A percentile compares a stretch with the other conserved stretches of the same genome.
phyloP scores from a whole-genome alignment of 2,797 vertebrate genomes.

The Rhinophrynus dorsalis region DNA sequence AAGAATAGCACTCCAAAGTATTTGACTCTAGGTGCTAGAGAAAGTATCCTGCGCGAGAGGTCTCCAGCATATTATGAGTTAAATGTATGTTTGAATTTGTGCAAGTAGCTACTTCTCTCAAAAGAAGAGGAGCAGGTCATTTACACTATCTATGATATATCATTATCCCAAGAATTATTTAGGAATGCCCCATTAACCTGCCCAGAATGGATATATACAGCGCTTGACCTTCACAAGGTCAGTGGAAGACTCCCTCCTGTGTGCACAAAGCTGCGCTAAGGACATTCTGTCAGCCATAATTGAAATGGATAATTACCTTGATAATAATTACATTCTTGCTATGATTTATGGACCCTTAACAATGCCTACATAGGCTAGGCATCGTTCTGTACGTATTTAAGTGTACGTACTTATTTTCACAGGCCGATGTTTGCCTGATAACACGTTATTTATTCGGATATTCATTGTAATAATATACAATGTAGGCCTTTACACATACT shows the following conservation, averaged over 20 bases:
- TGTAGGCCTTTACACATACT: too few species aligned
- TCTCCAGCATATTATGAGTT: too few species aligned
- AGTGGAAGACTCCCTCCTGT: neutral
- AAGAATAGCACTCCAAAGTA: too few species aligned
- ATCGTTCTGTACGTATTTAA: neutral
- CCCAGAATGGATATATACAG: neutral
- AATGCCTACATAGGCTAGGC: neutral
- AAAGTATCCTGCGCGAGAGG: too few species aligned
- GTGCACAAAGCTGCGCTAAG: neutral
- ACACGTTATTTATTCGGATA: neutral
- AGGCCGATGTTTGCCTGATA: neutral
- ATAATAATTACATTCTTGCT: neutral
- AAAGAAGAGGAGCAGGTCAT: too few species aligned
- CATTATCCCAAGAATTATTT: neutral
- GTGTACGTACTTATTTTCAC: neutral
- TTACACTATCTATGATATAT: too few species aligned
- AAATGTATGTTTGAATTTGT: too few species aligned
- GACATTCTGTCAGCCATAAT: neutral
- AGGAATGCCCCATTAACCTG: neutral
- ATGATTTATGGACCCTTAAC: conserved; percentile 10
- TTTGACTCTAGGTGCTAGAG: too few species aligned
- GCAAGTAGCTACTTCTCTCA: too few species aligned
- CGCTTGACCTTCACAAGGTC: conserved; percentile 19
- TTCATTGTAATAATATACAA: too few species aligned
- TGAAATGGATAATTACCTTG: conserved; percentile 1